Base-by-base conservation (phyloP, 2,797 vertebrate genomes). In the Serranus cabrilla region DNA sequence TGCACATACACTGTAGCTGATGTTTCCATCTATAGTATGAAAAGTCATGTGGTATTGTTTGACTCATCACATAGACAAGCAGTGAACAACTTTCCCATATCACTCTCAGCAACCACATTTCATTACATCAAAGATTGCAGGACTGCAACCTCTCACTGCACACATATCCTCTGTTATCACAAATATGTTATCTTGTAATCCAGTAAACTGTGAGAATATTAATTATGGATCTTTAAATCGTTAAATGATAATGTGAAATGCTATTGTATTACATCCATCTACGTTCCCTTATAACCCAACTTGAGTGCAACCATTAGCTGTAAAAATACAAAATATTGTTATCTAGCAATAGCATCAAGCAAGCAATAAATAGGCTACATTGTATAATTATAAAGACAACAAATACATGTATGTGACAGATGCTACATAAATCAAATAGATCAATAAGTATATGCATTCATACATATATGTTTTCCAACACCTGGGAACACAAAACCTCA, bases 31-130 rank as follows among this genome's bases (percentile, higher is more conserved):
- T 64, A 50, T 74, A 68, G 54, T 23, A 21, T 18, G 37, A 65
- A 58, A 39, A 47, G 34, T 78, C 50, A 55, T 71, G 64, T 82
- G 51, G 46, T 51, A 56, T 70, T 59, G 49, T 68, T 61, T 82
- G 69, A 76, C 42, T 86, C 62, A 82, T 81, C 72, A 57, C 51
- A 40, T 23, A 64, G 51, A 67, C 52, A 69, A 54, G 65, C n/a
- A 21, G 45, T 43, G 43, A 47, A 75, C 21, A 64, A 65, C 3
- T 2, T 52, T 78, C 49, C 57, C 42, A 64, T 73, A 52, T 76
- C 63, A 56, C 49, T 73, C 45, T 73, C 43, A 72, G 64, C 54
- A 43, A 59, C 42, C 27, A 74, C 52, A 65, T 66, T 74, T 74
- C n/a, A 67, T 56, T 56, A 34, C 11, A 61, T 52, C 67, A 70